Evolutionary conservation across 2,113 vertebrate genomes (phyloP), one percentile per base, ranked within the genome.

Genomic region (Phasianus colchicus): DNA sequence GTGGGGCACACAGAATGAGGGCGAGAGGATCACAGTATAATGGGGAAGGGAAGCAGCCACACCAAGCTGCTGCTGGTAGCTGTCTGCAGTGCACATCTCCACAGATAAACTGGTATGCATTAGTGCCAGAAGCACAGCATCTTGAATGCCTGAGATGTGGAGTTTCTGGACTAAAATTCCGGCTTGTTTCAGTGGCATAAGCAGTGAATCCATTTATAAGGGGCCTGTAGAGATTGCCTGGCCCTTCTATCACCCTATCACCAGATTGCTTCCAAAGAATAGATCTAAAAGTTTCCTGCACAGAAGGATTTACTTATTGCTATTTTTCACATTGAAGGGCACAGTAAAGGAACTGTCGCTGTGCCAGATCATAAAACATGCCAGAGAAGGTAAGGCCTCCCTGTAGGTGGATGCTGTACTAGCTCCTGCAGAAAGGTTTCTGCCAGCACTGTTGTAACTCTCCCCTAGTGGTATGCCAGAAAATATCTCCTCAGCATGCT

Each of bases 401-500:
- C 1, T 21, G 13, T 30, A 47, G 48, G 7, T 58, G 18, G 0
- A 1, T 58, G 29, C 2, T 32, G n/a, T 36, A 9, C 29, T 67
- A 19, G 15, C 12, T 81, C n/a, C 42, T 57, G 74, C 14, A 76
- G 79, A 61, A 45, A 0, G 0, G 8, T 52, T 90, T 92, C 58
- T 84, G 65, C 6, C 30, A 38, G 32, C 38, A 40, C 13, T 34
- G 5, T 40, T 0, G 0, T 34, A 78, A 89, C 24, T 32, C 13
- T 63, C 25, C 27, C 11, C 19, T 32, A 7, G 10, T 0, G 2
- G 64, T 0, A 0, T n/a, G 45, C 36, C 34, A 48, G 48, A 78
- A 93, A 64, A 78, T 10, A 30, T 61, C 43, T 38, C 54, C 30
- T 60, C 38, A 65, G 19, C 27, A 30, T 52, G 52, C 10, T 81